Evolutionary conservation across 2,888 invertebrate species (phyloP).

Genomic region (Platypus cylindrus): DNA sequence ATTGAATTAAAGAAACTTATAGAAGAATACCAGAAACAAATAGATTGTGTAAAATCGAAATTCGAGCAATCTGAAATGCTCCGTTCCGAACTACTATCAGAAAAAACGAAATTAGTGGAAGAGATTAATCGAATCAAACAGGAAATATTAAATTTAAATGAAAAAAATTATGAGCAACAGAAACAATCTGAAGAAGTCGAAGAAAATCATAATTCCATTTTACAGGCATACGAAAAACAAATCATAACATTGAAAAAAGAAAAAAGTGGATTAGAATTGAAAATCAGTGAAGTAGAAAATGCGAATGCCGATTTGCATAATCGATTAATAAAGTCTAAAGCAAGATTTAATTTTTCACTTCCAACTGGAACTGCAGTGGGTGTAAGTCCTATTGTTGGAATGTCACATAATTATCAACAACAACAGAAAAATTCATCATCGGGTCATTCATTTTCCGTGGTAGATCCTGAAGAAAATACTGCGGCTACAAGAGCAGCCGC

Average conservation of each 20-base stretch:
- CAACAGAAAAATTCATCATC: too few species aligned
- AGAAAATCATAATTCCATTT: slow-evolving; percentile 26
- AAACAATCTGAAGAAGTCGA: slow-evolving; percentile 28
- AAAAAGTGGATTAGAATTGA: slow-evolving; percentile 36
- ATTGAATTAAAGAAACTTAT: slow-evolving; percentile 25
- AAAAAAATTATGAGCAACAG: slow-evolving; percentile 37
- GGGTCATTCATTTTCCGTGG: too few species aligned
- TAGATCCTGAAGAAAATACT: slow-evolving; percentile 22
- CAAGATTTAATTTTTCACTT: slow-evolving; percentile 13
- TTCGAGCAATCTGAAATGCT: slow-evolving; percentile 61
- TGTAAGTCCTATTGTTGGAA: slow-evolving; percentile 5
- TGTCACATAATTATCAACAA: neutral
- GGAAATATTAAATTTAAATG: slow-evolving; percentile 44
- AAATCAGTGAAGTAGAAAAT: slow-evolving; percentile 33
- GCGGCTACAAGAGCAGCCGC: neutral
- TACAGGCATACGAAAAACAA: slow-evolving; percentile 25
- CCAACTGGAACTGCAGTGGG: slow-evolving; percentile 9
- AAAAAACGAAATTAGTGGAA: slow-evolving; percentile 59
- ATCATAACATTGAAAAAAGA: slow-evolving; percentile 31
- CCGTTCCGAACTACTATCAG: slow-evolving; percentile 59
- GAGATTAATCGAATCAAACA: slow-evolving; percentile 56
- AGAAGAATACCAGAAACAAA: slow-evolving; percentile 35
- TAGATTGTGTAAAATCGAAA: slow-evolving; percentile 46
- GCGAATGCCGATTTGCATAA: slow-evolving; percentile 32
- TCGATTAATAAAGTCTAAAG: slow-evolving; percentile 22